A percentile compares a stretch with the other conserved stretches of the same genome.
phyloP scores from a whole-genome alignment of 2,888 invertebrate genomes.

The Mesorhabditis belari region DNA sequence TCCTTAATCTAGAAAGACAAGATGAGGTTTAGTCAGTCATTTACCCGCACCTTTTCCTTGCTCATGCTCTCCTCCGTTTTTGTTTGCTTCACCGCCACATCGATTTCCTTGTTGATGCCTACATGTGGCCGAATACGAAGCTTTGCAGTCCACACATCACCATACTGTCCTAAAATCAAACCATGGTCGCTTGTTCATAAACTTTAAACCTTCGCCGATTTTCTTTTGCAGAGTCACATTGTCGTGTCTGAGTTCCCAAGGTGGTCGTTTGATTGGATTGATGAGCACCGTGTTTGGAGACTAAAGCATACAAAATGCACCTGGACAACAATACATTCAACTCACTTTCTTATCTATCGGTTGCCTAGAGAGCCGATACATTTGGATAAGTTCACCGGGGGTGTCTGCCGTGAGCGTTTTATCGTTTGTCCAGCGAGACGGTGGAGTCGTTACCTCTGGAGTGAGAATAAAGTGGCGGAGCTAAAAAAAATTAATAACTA shows the following conservation, averaged over 20 bases:
- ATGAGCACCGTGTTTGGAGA: neutral
- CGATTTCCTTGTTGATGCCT: neutral
- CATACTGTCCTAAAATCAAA: neutral
- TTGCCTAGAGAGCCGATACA: neutral
- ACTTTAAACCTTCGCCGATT: neutral
- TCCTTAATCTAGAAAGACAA: neutral
- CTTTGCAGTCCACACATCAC: neutral
- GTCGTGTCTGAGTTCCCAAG: conserved; percentile 1
- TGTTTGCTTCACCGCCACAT: neutral
- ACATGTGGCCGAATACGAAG: no score
- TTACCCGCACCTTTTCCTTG: neutral
- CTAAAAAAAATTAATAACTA: no score
- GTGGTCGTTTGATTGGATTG: neutral
- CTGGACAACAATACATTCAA: neutral
- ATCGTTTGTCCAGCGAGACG: neutral
- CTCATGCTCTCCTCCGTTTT: neutral
- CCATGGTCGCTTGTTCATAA: neutral
- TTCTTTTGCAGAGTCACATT: neutral
- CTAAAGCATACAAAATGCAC: no score
- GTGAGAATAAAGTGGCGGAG: neutral
- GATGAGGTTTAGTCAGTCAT: neutral
- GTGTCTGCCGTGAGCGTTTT: neutral
- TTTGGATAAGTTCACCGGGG: neutral
- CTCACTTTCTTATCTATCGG: neutral
- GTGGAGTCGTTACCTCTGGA: neutral